Evolutionary conservation across 2,888 invertebrate species (phyloP).

Genomic region (Rambutsinella grinnellia): DNA sequence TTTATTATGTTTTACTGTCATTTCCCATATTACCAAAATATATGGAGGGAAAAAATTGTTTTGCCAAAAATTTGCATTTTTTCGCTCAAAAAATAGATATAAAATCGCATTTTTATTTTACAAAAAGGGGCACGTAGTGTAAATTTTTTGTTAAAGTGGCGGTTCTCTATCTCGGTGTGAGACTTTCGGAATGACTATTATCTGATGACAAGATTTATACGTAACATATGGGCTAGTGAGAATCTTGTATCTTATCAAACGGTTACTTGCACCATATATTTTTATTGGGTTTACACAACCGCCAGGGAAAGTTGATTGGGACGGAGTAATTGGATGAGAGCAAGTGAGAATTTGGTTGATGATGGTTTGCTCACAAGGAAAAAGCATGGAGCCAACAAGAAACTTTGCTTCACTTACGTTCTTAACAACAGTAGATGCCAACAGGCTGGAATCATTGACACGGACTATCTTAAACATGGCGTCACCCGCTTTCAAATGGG

Average conservation of each 20-base stretch:
- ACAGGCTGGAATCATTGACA: conserved; percentile 63
- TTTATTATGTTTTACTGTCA: background rate
- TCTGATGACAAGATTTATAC: conserved; percentile 56
- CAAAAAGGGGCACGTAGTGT: no score
- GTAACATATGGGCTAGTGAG: conserved; percentile 41
- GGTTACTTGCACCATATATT: conserved; percentile 27
- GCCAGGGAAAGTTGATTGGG: background rate
- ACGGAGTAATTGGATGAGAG: background rate
- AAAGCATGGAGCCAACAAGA: background rate
- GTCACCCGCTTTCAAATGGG: conserved; percentile 66
- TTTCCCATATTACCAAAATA: background rate
- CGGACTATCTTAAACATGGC: conserved; percentile 66
- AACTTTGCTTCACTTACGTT: conserved; percentile 62
- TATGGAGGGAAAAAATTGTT: conserved; percentile 22
- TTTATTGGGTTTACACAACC: background rate
- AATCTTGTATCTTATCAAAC: conserved; percentile 5
- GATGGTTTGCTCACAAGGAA: background rate
- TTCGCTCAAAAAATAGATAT: background rate
- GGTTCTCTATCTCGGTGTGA: no score
- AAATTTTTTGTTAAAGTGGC: no score
- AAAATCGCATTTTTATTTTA: no score
- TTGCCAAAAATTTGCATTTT: conserved; percentile 16
- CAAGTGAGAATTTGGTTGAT: background rate
- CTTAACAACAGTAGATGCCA: conserved; percentile 64
- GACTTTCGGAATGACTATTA: background rate